Conservation (phyloP, 2,797 vertebrate species). For the Salarias fasciatus region DNA sequence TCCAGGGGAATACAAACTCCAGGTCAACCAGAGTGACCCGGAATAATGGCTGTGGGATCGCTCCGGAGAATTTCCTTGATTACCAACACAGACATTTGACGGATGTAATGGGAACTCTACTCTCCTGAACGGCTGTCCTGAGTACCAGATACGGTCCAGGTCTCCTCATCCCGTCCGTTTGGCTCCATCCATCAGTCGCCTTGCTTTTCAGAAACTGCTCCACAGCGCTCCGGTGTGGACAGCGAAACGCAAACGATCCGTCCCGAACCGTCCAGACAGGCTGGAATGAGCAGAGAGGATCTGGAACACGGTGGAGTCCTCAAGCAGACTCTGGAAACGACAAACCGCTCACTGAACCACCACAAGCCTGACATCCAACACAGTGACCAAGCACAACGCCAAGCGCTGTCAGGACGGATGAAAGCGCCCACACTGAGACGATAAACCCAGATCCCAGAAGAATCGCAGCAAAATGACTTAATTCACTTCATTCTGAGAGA, state of each 20-base stretch:
- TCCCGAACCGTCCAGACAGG: too few species aligned
- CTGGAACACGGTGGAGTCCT: too few species aligned
- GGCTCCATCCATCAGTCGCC: conserved; percentile 21
- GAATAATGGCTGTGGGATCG: conserved; percentile 54
- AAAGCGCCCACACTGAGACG: conserved; percentile 2
- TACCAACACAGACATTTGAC: conserved; percentile 61
- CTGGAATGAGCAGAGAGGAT: too few species aligned
- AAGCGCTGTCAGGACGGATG: conserved; percentile 3
- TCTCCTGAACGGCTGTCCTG: conserved; percentile 17
- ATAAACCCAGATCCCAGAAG: not conserved
- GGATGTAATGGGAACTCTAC: conserved; percentile 49
- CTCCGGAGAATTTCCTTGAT: conserved; percentile 63
- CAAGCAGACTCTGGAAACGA: too few species aligned
- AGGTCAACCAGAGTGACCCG: conserved; percentile 61
- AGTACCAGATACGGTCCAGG: conserved; percentile 16
- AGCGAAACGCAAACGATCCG: too few species aligned
- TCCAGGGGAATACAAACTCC: conserved; percentile 43
- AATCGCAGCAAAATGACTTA: too few species aligned
- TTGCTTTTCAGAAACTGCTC: not conserved
- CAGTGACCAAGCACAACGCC: too few species aligned
- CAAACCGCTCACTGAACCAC: too few species aligned
- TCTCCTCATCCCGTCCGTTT: conserved; percentile 5
- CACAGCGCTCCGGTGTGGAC: too few species aligned
- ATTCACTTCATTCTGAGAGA: too few species aligned
- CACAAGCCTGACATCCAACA: too few species aligned